phyloP scores from a whole-genome alignment of 2,888 invertebrate genomes.

The Phymatocera aterrima region DNA sequence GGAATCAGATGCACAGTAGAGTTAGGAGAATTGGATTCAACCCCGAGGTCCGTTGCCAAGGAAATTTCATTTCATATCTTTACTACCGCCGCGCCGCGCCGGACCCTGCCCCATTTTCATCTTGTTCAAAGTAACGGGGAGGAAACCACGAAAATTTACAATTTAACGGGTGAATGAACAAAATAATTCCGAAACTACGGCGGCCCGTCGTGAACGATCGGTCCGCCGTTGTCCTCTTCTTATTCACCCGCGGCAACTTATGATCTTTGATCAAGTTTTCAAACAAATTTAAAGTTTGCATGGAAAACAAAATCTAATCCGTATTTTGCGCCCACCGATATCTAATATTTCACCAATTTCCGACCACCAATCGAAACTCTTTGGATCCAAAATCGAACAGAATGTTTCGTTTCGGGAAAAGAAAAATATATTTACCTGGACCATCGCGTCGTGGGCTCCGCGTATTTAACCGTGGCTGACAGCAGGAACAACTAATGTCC shows the following conservation, averaged over 20 bases:
- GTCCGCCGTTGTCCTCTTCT: too few relatives aligned
- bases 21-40: conserved; percentile 35
- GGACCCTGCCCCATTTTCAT: conserved; percentile 15
- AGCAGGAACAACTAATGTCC: conserved; percentile 34
- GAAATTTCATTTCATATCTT: conserved; percentile 29
- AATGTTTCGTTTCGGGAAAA: too few relatives aligned
- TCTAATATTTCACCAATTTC: too few relatives aligned
- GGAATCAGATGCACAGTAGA: conserved; percentile 23
- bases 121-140: not conserved
- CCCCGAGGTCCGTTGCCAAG: conserved; percentile 14
- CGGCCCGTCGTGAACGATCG: not conserved
- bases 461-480: conserved; percentile 15
- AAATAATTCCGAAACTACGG: not conserved
- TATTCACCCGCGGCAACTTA: too few relatives aligned
- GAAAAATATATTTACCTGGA: not conserved
- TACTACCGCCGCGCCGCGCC: too few relatives aligned
- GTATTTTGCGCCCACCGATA: too few relatives aligned
- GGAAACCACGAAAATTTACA: conserved; percentile 14
- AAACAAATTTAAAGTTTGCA: too few relatives aligned
- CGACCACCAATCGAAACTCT: too few relatives aligned
- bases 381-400: too few relatives aligned
- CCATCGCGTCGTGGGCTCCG: not conserved
- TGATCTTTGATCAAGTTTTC: too few relatives aligned
- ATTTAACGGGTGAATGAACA: conserved; percentile 32
- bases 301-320: too few relatives aligned